These are phyloP conservation scores for Junco hyemalis DNA, from an alignment of 2,113 vertebrate species.

Conservation along the genomic window DNA sequence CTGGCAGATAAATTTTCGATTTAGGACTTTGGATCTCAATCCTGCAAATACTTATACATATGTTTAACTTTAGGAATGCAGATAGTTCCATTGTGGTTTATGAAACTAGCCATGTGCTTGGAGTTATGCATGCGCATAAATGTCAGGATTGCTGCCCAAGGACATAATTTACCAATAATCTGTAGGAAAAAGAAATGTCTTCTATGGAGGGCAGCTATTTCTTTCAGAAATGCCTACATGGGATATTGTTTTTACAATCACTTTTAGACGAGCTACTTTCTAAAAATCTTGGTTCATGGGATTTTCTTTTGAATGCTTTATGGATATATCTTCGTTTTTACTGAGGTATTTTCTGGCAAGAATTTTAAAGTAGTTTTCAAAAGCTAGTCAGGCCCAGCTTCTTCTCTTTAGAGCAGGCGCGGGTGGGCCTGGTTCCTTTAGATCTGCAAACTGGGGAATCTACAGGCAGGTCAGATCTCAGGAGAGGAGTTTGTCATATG, in stretches of 20 bases:
- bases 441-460: constrained; percentile 72
- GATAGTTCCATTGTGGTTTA: constrained; percentile 38
- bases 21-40: not conserved
- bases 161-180: constrained; percentile 43
- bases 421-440: constrained; percentile 58
- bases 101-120: constrained; percentile 35
- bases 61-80: constrained; percentile 26
- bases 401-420: constrained; percentile 4
- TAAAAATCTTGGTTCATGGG: not conserved
- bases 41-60: constrained; percentile 10
- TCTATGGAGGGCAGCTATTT: constrained; percentile 3
- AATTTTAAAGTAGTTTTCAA: constrained; percentile 70
- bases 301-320: constrained; percentile 45
- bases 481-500: constrained; percentile 77
- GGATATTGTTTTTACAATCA: constrained; percentile 36
- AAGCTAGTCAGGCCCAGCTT: constrained; percentile 37
- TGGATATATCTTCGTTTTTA: constrained; percentile 43
- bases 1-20: not conserved
- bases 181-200: constrained; percentile 25
- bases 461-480: constrained; percentile 72
- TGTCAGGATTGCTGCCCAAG: constrained; percentile 31
- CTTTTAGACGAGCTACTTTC: constrained; percentile 45
- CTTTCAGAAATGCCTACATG: constrained; percentile 35
- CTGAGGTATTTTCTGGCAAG: constrained; percentile 38
- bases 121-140: constrained; percentile 42